phyloP scores from a whole-genome alignment of 1,140 invertebrate species.

The Temnothorax curvispinosus region DNA sequence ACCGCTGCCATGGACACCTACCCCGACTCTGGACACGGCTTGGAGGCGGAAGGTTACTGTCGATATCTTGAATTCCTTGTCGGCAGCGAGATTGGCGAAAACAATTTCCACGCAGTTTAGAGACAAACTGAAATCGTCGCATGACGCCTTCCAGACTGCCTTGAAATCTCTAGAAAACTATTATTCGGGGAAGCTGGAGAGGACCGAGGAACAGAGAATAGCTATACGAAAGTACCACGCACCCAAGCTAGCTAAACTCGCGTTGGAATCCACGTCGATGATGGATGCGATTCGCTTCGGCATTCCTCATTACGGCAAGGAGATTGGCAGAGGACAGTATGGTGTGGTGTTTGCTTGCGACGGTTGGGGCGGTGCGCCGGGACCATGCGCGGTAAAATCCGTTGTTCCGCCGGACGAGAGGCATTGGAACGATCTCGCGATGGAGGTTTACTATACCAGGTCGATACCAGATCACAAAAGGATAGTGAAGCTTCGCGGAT shows the following conservation, averaged over 20 bases:
- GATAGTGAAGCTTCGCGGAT: constrained; percentile 93
- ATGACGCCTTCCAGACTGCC: constrained; percentile 90
- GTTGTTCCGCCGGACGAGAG: constrained; percentile 96
- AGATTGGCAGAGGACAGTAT: constrained; percentile 96
- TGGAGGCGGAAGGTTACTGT: constrained; percentile 92
- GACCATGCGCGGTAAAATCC: constrained; percentile 95
- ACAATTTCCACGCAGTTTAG: constrained; percentile 92
- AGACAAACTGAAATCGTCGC: constrained; percentile 89
- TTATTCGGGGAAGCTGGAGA: constrained; percentile 91
- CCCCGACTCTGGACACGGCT: constrained; percentile 88
- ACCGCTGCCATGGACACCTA: constrained; percentile 88
- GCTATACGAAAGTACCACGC: constrained; percentile 93
- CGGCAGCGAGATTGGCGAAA: constrained; percentile 90
- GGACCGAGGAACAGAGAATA: constrained; percentile 93
- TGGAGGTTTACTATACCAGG: constrained; percentile 96
- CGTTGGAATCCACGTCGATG: constrained; percentile 94
- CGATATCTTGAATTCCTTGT: constrained; percentile 91
- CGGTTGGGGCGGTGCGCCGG: constrained; percentile 90
- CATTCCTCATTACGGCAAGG: constrained; percentile 91
- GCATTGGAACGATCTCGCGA: constrained; percentile 96
- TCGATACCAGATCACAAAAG: constrained; percentile 94
- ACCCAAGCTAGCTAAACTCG: constrained; percentile 92
- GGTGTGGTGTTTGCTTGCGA: constrained; percentile 96
- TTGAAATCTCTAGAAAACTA: constrained; percentile 90
- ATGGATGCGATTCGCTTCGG: constrained; percentile 92